Evolutionary conservation across 1,140 invertebrate species (phyloP).

Genomic region (Chymomyza costata): DNA sequence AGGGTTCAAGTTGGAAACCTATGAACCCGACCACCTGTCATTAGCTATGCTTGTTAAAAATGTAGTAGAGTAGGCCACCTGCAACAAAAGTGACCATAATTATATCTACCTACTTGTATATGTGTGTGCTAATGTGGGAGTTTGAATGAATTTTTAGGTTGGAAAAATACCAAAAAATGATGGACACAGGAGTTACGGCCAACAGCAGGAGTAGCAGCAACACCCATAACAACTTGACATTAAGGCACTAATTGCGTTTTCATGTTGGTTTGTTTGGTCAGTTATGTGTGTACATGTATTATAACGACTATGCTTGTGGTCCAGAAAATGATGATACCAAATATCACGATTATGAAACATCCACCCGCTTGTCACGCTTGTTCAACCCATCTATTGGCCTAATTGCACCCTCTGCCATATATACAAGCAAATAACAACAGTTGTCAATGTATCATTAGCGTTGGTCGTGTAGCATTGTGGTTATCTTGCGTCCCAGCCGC

Average conservation of each 20-base stretch:
- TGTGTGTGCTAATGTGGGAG: too few relatives aligned
- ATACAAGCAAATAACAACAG: conserved; percentile 47
- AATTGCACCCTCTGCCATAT: conserved; percentile 38
- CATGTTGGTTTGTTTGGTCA: conserved; percentile 54
- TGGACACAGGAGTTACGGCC: not conserved
- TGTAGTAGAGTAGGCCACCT: too few relatives aligned
- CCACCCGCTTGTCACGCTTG: conserved; percentile 19
- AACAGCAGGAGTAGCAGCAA: conserved; percentile 26
- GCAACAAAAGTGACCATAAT: too few relatives aligned
- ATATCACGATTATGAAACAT: conserved; percentile 53
- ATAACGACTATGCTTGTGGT: conserved; percentile 9
- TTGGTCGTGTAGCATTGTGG: conserved; percentile 5
- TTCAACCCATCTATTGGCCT: conserved; percentile 37
- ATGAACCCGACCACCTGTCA: too few relatives aligned
- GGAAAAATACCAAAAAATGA: too few relatives aligned
- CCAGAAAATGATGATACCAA: conserved; percentile 17
- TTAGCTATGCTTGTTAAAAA: too few relatives aligned
- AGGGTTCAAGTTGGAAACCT: too few relatives aligned
- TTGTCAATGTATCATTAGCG: conserved; percentile 62
- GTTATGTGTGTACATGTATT: conserved; percentile 31
- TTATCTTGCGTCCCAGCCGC: conserved; percentile 1
- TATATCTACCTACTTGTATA: too few relatives aligned
- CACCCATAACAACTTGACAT: conserved; percentile 56
- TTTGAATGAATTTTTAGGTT: too few relatives aligned
- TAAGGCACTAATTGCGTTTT: conserved; percentile 70